phyloP scores from a whole-genome alignment of 2,888 invertebrate species.

The Punctoribates punctum region DNA sequence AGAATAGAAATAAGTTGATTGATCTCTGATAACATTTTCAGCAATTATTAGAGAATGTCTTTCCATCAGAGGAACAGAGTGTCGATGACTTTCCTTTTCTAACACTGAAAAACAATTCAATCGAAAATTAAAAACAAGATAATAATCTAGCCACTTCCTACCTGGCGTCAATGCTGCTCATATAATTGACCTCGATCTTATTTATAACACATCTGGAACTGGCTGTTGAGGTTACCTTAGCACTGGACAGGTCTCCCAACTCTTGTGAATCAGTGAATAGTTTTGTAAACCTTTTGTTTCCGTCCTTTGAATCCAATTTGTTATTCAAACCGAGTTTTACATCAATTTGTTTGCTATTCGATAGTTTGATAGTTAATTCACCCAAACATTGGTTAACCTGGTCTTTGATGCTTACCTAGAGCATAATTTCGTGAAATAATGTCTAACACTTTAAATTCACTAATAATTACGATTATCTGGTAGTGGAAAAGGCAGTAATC shows the following conservation, averaged over 20 bases:
- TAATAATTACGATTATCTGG: neutral
- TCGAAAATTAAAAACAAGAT: neutral
- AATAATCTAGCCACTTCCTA: neutral
- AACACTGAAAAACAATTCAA: neutral
- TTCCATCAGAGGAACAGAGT: neutral
- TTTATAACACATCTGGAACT: neutral
- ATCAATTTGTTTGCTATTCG: neutral
- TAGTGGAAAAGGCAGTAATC: neutral
- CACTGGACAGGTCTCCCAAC: neutral
- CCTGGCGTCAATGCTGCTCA: neutral
- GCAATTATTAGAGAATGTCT: neutral
- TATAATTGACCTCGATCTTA: neutral
- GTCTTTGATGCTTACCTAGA: no score
- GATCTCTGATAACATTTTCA: no score
- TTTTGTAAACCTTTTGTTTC: slow-evolving; percentile 28
- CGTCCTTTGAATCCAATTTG: neutral
- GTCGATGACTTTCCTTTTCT: neutral
- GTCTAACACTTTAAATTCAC: no score
- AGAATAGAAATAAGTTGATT: no score
- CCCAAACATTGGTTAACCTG: no score
- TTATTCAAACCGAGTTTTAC: neutral
- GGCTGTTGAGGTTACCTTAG: neutral
- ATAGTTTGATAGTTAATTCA: neutral
- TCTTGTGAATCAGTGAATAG: neutral
- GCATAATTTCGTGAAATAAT: no score